These are phyloP conservation scores for Hippopotamyrus pictus DNA, from an alignment of 2,797 vertebrate species.

Conservation along the genomic window DNA sequence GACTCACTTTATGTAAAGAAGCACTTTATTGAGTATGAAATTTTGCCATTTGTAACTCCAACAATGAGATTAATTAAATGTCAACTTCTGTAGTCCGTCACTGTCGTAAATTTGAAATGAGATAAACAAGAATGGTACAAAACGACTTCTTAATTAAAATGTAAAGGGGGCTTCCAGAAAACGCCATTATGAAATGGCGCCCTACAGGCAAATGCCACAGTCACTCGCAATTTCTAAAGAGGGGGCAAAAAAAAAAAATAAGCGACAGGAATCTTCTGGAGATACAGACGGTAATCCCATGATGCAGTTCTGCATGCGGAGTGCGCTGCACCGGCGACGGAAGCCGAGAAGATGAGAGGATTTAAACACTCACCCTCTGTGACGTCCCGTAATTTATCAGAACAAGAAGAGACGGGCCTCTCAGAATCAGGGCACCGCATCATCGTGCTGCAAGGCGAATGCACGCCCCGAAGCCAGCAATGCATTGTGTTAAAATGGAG, in stretches of 20 bases:
- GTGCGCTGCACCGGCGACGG: too few species aligned
- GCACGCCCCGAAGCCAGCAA: not conserved
- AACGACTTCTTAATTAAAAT: conserved; percentile 35
- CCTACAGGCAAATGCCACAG: conserved; percentile 10
- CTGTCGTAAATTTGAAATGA: conserved; percentile 30
- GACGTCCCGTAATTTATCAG: not conserved
- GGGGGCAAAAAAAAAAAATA: not conserved
- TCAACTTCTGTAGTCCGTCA: conserved; percentile 30
- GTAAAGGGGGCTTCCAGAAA: not conserved
- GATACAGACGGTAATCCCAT: not conserved
- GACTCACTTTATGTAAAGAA: not conserved
- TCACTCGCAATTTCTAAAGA: conserved; percentile 5
- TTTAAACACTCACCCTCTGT: not conserved
- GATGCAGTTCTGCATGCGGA: not conserved
- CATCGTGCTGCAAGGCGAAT: not conserved
- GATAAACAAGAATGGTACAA: conserved; percentile 32
- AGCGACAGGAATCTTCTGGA: not conserved
- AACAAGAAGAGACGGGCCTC: not conserved
- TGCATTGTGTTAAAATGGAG: not conserved
- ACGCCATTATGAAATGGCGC: conserved; percentile 9
- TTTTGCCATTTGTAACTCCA: conserved; percentile 20
- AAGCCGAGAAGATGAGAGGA: not conserved
- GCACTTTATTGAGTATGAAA: not conserved
- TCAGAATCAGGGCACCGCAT: not conserved
- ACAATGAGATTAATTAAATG: conserved; percentile 26